Evolutionary conservation across 2,797 vertebrate genomes (phyloP), one percentile per base, ranked within the genome.

Genomic region (Leptatherina wallacei): DNA sequence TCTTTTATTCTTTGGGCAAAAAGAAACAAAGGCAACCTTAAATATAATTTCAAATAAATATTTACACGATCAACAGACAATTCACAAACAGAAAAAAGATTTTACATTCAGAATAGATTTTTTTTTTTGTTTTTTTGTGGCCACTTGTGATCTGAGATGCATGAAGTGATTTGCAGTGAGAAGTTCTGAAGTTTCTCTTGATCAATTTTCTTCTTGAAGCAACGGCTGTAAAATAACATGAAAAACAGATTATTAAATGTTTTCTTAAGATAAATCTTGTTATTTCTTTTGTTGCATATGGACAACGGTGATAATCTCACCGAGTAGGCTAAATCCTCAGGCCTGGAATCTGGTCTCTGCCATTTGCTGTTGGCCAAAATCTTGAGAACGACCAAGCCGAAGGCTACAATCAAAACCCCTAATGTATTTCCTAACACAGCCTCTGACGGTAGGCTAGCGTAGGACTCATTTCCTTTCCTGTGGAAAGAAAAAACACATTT

Each of bases 341-440:
- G 71, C 2, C 38, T 57, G 27, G 85, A 59, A 27, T 96, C 95
- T 0, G 96, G 96, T 71, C 95, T 94, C 76, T 95, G 95, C 97
- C 97, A 99, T n/a, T 87, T 76, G 0, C 84, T 93, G 80, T 92
- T 94, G 88, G 94, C 94, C 62, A 98, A 86, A 81, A 97, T 93
- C 24, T 87, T 95, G 20, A 97, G 83, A 63, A 98, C 95, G 32
- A 97, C 90, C 83, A 97, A 67, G 68, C 91, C 95, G 0, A 98
- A 98, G 24, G 89, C 80, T 2, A 96, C 75, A 12, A 98, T 94
- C 66, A 98, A 61, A 69, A 96, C 87, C 60, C 97, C 97, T 2
- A 96, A 71, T 0, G 64, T 75, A 72, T 99, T 99, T 60, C 90
- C 97, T 0, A 97, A 89, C 57, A 95, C 20, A 0, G 96, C 97